A percentile compares a stretch with the other conserved stretches of the same genome.
These are phyloP conservation scores for Epirrhoe alternata DNA, from an alignment of 2,888 invertebrate species.

Conservation along the genomic window DNA sequence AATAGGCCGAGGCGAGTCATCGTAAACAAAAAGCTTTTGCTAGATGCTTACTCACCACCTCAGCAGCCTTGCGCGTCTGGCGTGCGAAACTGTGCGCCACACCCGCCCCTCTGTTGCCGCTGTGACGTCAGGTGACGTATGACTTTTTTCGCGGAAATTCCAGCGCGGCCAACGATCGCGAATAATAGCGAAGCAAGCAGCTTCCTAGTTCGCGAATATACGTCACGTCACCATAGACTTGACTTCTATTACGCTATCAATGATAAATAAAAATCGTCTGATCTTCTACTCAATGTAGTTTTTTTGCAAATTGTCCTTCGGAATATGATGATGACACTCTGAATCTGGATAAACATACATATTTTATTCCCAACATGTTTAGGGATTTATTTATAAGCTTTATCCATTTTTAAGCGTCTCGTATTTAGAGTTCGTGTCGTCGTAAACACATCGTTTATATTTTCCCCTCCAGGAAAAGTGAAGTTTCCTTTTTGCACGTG, in stretches of 20 bases:
- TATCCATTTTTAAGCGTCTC: not conserved
- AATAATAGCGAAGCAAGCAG: constrained; percentile 41
- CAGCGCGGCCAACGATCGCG: constrained; percentile 70
- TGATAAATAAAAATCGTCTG: not conserved
- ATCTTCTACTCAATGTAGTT: not conserved
- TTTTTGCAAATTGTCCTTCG: not conserved
- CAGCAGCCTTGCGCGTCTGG: constrained; percentile 72
- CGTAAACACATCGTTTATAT: constrained; percentile 5
- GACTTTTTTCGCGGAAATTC: constrained; percentile 82
- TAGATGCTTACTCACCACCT: constrained; percentile 50
- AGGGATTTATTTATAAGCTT: not conserved
- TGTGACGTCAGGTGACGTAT: constrained; percentile 72
- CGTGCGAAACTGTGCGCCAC: constrained; percentile 55
- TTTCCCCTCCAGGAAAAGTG: constrained; percentile 25
- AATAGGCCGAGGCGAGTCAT: constrained; percentile 49
- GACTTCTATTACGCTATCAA: constrained; percentile 20
- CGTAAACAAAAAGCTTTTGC: constrained; percentile 58
- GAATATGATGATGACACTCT: not conserved
- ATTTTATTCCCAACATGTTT: too few species aligned
- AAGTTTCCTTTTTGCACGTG: constrained; percentile 50
- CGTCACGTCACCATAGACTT: constrained; percentile 25
- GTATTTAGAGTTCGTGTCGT: not conserved
- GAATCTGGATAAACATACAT: not conserved
- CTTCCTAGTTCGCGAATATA: constrained; percentile 25
- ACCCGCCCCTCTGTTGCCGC: constrained; percentile 51